These are phyloP conservation scores for Corynorhinus townsendii DNA, from an alignment of 2,113 vertebrate species.

Conservation along the genomic window DNA sequence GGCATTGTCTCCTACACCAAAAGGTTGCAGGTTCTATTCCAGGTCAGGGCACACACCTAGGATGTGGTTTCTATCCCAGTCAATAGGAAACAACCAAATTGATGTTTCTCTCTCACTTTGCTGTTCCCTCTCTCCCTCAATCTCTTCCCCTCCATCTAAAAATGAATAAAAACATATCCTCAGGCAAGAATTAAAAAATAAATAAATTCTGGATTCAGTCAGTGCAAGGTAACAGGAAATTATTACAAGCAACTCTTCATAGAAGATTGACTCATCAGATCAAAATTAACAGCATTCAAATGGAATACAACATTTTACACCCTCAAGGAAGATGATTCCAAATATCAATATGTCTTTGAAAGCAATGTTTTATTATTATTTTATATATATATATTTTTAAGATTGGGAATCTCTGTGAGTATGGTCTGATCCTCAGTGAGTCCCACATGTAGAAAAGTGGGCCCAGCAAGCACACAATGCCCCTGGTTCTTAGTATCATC, in stretches of 20 bases:
- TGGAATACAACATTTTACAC: neutral
- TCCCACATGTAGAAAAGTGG: neutral
- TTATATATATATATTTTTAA: neutral
- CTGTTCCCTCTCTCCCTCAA: neutral
- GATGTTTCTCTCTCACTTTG: neutral
- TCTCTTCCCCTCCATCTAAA: neutral
- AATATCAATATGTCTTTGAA: neutral
- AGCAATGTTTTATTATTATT: neutral
- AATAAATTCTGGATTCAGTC: neutral
- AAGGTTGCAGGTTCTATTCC: neutral
- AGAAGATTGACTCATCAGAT: neutral
- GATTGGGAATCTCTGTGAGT: neutral
- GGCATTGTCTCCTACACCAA: neutral
- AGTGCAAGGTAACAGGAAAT: neutral
- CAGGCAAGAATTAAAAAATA: neutral
- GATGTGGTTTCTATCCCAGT: neutral
- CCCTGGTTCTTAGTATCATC: neutral
- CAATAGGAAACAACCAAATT: neutral
- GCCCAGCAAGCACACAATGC: neutral
- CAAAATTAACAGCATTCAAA: neutral
- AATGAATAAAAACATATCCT: neutral
- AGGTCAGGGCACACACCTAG: neutral
- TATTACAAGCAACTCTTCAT: neutral
- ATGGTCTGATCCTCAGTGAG: neutral
- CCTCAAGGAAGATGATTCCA: neutral